These are phyloP conservation scores for Choloepus didactylus DNA, from an alignment of 2,797 vertebrate species.

Conservation along the genomic window DNA sequence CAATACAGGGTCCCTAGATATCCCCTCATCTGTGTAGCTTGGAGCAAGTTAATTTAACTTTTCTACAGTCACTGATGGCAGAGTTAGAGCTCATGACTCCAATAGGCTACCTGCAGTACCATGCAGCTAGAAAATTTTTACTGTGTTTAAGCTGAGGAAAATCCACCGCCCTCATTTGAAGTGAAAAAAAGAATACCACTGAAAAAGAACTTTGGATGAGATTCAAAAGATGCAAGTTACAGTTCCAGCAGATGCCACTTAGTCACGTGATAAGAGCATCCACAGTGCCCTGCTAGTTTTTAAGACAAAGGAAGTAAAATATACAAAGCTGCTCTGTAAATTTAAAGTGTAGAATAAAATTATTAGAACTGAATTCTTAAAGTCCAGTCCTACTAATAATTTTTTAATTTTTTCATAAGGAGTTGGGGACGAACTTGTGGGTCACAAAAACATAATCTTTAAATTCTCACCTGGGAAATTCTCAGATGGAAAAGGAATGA, in stretches of 20 bases:
- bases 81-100: neutral
- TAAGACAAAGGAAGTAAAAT: neutral
- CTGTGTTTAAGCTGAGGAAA: neutral
- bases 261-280: neutral
- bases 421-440: neutral
- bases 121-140: neutral
- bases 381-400: neutral
- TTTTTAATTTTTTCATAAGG: neutral
- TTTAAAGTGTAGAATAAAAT: neutral
- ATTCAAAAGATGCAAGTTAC: neutral
- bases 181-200: neutral
- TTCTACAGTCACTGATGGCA: neutral
- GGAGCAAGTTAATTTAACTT: neutral
- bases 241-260: neutral
- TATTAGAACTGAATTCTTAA: neutral
- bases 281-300: neutral
- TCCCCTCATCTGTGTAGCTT: neutral
- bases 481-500: neutral
- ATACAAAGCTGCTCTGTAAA: neutral
- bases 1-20: neutral
- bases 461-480: conserved; percentile 19
- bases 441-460: neutral
- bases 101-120: neutral
- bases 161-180: neutral
- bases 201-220: neutral